Evolutionary conservation across 2,113 vertebrate species (phyloP).

Genomic region (Erinaceus europaeus): DNA sequence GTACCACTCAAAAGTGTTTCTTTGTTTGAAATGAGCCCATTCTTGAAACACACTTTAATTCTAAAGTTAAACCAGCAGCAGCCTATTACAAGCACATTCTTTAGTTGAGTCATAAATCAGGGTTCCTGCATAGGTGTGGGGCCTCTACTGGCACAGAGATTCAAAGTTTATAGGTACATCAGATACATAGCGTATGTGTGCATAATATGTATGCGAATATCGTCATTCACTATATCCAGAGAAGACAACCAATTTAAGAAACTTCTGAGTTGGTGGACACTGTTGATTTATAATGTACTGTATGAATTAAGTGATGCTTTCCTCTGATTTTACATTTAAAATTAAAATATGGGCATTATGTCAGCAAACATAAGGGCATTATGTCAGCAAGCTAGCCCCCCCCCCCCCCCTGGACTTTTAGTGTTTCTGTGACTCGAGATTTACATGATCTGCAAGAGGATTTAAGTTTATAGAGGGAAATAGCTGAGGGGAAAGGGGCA

Average conservation of each 20-base stretch:
- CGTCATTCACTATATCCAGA: slow-evolving; percentile 76
- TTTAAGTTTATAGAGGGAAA: not conserved
- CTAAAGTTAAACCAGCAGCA: slow-evolving; percentile 81
- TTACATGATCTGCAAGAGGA: not conserved
- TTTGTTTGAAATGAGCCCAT: slow-evolving; percentile 70
- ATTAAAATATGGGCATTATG: slow-evolving; percentile 86
- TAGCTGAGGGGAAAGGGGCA: not conserved
- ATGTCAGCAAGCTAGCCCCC: slow-evolving; percentile 77
- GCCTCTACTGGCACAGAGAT: no score
- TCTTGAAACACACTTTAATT: slow-evolving; percentile 65
- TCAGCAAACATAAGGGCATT: slow-evolving; percentile 80
- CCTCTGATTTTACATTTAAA: slow-evolving; percentile 83
- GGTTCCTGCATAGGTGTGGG: no score
- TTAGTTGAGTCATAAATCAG: slow-evolving; percentile 81
- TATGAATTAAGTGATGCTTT: slow-evolving; percentile 83
- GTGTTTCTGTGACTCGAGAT: slow-evolving; percentile 49
- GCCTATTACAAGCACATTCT: slow-evolving; percentile 80
- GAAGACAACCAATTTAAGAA: slow-evolving; percentile 76
- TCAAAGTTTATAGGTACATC: no score
- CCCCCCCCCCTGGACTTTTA: slow-evolving; percentile 58
- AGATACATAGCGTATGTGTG: no score
- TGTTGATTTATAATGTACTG: slow-evolving; percentile 81
- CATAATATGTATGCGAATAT: no score
- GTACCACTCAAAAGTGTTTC: slow-evolving; percentile 53
- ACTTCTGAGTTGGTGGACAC: slow-evolving; percentile 79